These are phyloP conservation scores for Porites australiensis DNA, from an alignment of 64 coral and sea anemone species.

Conservation along the genomic window DNA sequence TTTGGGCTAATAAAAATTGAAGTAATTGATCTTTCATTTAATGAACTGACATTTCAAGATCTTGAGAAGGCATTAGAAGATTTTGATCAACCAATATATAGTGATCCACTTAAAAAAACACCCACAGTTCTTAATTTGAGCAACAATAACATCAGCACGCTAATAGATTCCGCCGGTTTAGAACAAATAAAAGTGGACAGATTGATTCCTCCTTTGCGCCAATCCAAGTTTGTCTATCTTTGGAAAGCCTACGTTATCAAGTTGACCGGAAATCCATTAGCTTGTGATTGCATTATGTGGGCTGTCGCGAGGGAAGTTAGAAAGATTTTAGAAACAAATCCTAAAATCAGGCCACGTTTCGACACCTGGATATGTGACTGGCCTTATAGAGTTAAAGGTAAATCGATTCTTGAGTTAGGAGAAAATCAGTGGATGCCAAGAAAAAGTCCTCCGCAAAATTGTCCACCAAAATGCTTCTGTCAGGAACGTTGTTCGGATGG, in stretches of 20 bases:
- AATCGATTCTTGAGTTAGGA: not conserved
- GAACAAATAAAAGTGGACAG: conserved; percentile 17
- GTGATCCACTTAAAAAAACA: not conserved
- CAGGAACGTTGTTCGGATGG: conserved; percentile 10
- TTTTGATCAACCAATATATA: not conserved
- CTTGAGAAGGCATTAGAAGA: conserved; percentile 53
- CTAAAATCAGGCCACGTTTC: conserved; percentile 35
- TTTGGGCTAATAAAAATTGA: conserved; percentile 44
- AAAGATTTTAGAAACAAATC: not conserved
- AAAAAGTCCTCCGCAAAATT: not conserved
- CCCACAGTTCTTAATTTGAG: conserved; percentile 50
- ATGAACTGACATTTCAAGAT: conserved; percentile 45
- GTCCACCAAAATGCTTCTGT: conserved; percentile 42
- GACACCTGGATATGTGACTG: conserved; percentile 57
- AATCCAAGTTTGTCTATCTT: not conserved
- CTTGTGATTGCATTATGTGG: conserved; percentile 51
- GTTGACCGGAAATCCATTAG: conserved; percentile 54
- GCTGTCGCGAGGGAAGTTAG: not conserved
- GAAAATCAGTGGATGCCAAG: conserved; percentile 19
- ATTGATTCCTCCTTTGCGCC: not conserved
- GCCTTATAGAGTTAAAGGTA: conserved; percentile 16
- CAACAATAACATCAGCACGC: conserved; percentile 27
- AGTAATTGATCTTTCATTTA: conserved; percentile 53
- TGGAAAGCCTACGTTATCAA: conserved; percentile 40
- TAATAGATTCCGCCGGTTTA: conserved; percentile 29